Evolutionary conservation across 2,888 invertebrate species (phyloP).

Genomic region (Melanostoma mellinum): DNA sequence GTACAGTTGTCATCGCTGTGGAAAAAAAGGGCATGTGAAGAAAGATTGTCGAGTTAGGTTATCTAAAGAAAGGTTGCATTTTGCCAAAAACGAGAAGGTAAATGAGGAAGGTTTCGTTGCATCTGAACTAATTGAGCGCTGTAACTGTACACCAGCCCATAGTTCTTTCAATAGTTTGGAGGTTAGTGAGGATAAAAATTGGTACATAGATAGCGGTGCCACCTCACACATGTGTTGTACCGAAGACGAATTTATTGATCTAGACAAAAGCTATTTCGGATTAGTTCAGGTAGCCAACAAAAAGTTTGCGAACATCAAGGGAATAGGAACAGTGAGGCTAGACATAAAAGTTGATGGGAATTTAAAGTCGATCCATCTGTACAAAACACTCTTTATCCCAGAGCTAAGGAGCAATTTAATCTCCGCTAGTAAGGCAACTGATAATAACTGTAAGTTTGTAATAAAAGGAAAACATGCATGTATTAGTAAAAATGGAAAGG

Average conservation of each 20-base stretch:
- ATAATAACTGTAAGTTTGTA: slow-evolving; percentile 3
- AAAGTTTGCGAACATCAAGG: slow-evolving; percentile 8
- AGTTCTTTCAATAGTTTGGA: too few species aligned
- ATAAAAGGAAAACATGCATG: slow-evolving; percentile 10
- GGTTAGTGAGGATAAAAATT: too few species aligned
- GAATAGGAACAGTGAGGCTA: slow-evolving; percentile 10
- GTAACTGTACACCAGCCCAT: too few species aligned
- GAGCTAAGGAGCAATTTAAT: background rate
- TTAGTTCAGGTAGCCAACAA: slow-evolving; percentile 14
- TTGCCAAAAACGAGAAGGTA: background rate
- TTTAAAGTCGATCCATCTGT: background rate
- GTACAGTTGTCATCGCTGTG: slow-evolving; percentile 13
- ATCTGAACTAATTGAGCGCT: background rate
- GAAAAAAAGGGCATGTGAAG: slow-evolving; percentile 6
- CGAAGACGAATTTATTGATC: too few species aligned
- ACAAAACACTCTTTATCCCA: background rate
- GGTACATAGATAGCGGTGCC: too few species aligned
- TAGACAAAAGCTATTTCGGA: slow-evolving; percentile 15
- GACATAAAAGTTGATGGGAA: slow-evolving; percentile 8
- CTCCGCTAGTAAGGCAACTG: background rate
- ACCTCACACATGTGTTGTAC: too few species aligned
- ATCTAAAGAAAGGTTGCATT: background rate
- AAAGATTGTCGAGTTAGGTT: background rate
- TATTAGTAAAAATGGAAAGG: background rate
- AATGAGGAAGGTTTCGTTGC: slow-evolving; percentile 8